These are phyloP conservation scores for Myotis yumanensis DNA, from an alignment of 2,113 vertebrate genomes.

Conservation along the genomic window DNA sequence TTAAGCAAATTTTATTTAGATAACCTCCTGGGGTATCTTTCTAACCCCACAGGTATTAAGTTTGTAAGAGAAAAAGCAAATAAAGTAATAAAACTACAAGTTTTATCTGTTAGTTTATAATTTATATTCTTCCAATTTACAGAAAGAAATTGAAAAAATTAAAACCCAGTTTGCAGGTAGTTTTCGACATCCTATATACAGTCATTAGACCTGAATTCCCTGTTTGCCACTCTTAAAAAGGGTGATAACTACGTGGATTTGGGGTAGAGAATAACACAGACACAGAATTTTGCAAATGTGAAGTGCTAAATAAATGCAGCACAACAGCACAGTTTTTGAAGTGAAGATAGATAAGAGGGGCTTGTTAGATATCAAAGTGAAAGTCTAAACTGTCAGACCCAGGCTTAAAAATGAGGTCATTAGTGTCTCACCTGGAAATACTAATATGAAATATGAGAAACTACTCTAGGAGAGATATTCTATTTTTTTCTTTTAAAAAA, in stretches of 20 bases:
- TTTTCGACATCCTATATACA: background rate
- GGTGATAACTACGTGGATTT: constrained; percentile 4
- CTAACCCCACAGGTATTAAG: background rate
- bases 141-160: constrained; percentile 33
- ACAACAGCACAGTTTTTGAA: constrained; percentile 57
- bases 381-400: constrained; percentile 28
- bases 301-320: constrained; percentile 64
- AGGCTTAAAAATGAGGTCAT: constrained; percentile 31
- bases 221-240: constrained; percentile 24
- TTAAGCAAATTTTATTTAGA: background rate
- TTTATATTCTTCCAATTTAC: constrained; percentile 41
- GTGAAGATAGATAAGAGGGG: constrained; percentile 20
- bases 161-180: constrained; percentile 7
- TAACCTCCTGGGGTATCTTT: background rate
- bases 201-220: background rate
- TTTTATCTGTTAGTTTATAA: background rate
- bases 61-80: constrained; percentile 7
- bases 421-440: background rate
- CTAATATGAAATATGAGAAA: background rate
- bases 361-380: background rate
- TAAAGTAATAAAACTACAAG: background rate
- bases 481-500: background rate
- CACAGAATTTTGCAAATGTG: constrained; percentile 19
- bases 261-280: constrained; percentile 20
- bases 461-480: background rate